These are phyloP conservation scores for Anagyrus pseudococci DNA, from an alignment of 2,888 invertebrate genomes.

Conservation along the genomic window DNA sequence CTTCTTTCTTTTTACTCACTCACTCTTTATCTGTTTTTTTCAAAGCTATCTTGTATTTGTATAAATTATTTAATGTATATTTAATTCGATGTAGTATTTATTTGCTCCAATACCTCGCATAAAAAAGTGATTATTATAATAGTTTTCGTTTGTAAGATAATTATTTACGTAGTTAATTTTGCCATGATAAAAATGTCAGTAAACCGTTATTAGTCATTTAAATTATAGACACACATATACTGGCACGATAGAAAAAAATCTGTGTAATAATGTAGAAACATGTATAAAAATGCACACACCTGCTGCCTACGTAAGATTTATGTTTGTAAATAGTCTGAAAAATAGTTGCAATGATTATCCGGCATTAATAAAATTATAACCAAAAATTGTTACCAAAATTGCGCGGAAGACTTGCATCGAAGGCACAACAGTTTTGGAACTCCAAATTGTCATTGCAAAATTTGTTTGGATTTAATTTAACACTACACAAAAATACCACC, in stretches of 20 bases:
- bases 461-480: slow-evolving; percentile 12
- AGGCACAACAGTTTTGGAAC: slow-evolving; percentile 27
- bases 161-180: slow-evolving; percentile 7
- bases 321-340: slow-evolving; percentile 29
- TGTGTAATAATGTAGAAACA: slow-evolving; percentile 20
- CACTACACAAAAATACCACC: slow-evolving; percentile 11
- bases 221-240: slow-evolving; percentile 7
- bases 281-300: slow-evolving; percentile 17
- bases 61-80: slow-evolving; percentile 1
- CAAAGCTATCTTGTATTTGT: slow-evolving; percentile 11
- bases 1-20: slow-evolving; percentile 6
- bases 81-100: slow-evolving; percentile 23
- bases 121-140: slow-evolving; percentile 27
- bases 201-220: slow-evolving; percentile 5
- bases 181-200: slow-evolving; percentile 5
- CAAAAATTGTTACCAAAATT: slow-evolving; percentile 24
- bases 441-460: slow-evolving; percentile 26
- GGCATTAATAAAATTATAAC: slow-evolving; percentile 13
- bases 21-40: slow-evolving; percentile 11
- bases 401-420: slow-evolving; percentile 27
- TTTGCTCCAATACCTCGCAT: slow-evolving; percentile 31
- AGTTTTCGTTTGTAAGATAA: slow-evolving; percentile 18
- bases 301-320: slow-evolving; percentile 27
- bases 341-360: slow-evolving; percentile 29
- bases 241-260: slow-evolving; percentile 8